These are phyloP conservation scores for Puntigrus tetrazona DNA, from an alignment of 2,113 vertebrate species.

Conservation along the genomic window DNA sequence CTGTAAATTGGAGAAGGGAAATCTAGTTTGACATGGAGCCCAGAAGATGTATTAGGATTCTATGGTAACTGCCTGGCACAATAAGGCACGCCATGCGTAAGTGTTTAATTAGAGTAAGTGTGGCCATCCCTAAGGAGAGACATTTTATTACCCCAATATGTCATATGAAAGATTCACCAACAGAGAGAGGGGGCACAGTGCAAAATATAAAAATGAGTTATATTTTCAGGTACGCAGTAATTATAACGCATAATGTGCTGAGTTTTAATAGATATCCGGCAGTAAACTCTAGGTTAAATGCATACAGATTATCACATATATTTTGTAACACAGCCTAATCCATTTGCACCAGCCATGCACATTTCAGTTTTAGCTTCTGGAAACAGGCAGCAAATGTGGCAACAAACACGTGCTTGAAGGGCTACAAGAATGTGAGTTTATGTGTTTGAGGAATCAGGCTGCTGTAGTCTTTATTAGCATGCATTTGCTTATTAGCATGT, in stretches of 20 bases:
- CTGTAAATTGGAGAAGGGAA: conserved; percentile 63
- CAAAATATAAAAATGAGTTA: conserved; percentile 24
- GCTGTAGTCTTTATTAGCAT: not conserved
- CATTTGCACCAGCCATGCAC: not conserved
- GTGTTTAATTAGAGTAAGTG: conserved; percentile 80
- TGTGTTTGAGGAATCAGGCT: not conserved
- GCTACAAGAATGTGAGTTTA: not conserved
- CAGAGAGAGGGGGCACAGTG: conserved; percentile 47
- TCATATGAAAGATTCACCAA: conserved; percentile 68
- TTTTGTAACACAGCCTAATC: not conserved
- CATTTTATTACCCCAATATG: conserved; percentile 81
- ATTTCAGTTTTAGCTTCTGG: not conserved
- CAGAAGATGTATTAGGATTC: conserved; percentile 62
- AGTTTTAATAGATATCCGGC: conserved; percentile 13
- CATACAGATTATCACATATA: not conserved
- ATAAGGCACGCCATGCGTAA: conserved; percentile 73
- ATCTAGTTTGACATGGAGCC: conserved; percentile 67
- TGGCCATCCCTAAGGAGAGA: conserved; percentile 68
- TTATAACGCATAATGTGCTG: conserved; percentile 53
- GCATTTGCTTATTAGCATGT: too few relatives aligned
- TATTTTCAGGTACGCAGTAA: conserved; percentile 46
- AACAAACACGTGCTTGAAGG: too few relatives aligned
- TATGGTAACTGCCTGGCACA: conserved; percentile 70
- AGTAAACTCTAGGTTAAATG: conserved; percentile 2
- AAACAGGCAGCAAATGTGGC: not conserved